Evolutionary conservation across 2,113 vertebrate genomes (phyloP).

Genomic region (Butorides virescens): DNA sequence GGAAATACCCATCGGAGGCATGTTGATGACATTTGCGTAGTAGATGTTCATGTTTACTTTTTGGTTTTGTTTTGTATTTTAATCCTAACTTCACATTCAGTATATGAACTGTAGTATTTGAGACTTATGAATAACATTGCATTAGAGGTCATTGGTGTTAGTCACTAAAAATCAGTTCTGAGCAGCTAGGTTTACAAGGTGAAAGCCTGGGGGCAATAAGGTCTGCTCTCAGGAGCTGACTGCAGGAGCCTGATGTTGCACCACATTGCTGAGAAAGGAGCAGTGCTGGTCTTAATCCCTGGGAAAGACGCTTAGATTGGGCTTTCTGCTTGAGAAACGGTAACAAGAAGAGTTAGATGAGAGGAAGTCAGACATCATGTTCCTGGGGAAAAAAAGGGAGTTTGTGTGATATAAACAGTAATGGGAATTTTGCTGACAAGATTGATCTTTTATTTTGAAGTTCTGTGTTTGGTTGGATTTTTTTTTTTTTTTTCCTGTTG

Average conservation of each 20-base stretch:
- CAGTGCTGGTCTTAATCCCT: neutral
- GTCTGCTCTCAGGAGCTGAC: neutral
- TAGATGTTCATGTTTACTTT: neutral
- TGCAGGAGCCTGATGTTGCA: neutral
- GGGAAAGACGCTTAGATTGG: neutral
- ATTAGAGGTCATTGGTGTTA: neutral
- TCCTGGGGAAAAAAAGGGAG: neutral
- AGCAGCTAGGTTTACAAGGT: neutral
- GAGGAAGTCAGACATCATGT: neutral
- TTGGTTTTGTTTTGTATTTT: neutral
- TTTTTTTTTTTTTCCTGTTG: neutral
- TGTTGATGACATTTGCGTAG: neutral
- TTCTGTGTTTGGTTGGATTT: neutral
- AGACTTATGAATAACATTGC: neutral
- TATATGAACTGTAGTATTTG: neutral
- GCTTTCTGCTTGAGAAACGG: neutral
- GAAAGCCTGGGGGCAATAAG: neutral
- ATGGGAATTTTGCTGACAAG: neutral
- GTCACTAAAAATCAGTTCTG: neutral
- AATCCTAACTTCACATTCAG: neutral
- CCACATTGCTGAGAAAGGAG: neutral
- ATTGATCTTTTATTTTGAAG: neutral
- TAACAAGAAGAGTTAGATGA: neutral
- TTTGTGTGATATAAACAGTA: neutral
- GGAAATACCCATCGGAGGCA: neutral